phyloP scores from a whole-genome alignment of 2,113 vertebrate species.

The Percina caprodes region DNA sequence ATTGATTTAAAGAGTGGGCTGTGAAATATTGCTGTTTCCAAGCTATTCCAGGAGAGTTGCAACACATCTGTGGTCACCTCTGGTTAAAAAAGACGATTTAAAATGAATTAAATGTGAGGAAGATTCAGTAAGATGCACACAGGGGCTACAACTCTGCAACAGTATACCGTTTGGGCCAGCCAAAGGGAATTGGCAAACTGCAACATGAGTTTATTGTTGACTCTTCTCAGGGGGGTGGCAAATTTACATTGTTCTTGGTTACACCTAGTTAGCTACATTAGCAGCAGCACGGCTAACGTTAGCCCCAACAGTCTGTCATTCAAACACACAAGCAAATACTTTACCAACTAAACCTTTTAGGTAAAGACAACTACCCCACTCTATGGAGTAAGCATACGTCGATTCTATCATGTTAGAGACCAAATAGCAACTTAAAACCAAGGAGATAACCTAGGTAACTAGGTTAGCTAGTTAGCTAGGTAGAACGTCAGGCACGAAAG shows the following conservation, averaged over 20 bases:
- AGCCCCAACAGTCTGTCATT: background rate
- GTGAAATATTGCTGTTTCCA: conserved; percentile 47
- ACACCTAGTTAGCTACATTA: conserved; percentile 36
- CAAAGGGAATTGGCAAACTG: conserved; percentile 2
- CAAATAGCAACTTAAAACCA: conserved; percentile 27
- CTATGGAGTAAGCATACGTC: fast-evolving
- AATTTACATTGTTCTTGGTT: conserved; percentile 50
- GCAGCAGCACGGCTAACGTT: conserved; percentile 33
- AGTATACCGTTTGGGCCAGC: background rate
- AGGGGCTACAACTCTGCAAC: background rate
- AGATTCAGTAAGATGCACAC: conserved; percentile 1
- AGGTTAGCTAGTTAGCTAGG: conserved; percentile 52
- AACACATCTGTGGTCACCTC: conserved; percentile 47
- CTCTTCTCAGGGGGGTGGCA: conserved; percentile 20
- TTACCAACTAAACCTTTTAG: background rate
- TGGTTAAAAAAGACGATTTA: conserved; percentile 15
- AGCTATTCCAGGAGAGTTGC: conserved; percentile 38
- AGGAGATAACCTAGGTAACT: conserved; percentile 32
- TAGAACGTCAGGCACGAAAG: conserved; percentile 24
- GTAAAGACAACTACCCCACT: background rate
- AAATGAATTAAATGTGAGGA: background rate
- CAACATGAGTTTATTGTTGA: conserved; percentile 34
- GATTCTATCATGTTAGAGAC: background rate
- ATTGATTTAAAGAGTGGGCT: conserved; percentile 22
- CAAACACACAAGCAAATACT: background rate